Base-by-base conservation (phyloP, 2,113 vertebrate species). In the Cyprinus carpio region DNA sequence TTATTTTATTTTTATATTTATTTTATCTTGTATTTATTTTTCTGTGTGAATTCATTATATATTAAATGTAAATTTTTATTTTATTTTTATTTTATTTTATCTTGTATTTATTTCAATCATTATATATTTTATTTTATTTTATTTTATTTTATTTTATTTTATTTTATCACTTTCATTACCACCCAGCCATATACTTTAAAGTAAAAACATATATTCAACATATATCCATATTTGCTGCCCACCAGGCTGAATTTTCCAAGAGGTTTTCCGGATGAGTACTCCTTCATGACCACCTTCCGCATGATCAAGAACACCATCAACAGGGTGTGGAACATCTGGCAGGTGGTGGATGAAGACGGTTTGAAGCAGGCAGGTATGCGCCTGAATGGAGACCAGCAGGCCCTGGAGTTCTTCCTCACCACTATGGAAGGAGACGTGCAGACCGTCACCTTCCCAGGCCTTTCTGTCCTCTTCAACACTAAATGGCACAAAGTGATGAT, bases 401-500 rank as follows among this genome's bases (percentile, higher is more conserved):
- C 94, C 6, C 90, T 96, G 82, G 95, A 96, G 89, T 95, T 95
- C 90, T 95, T 95, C 91, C 93, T 96, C 62, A 95, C 92, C 86
- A 93, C 93, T 2, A 87, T 92, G 1, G 94, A 95, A 0, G 93
- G 94, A 79, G 92, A 91, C 78, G 90, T 95, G 76, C 95, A 96
- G 92, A 95, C 94, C 0, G 94, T 94, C 84, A 93, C 85, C 84
- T 96, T 95, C 87, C 93, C 92, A 0, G 95, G 94, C 27, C 91
- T 96, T 0, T 95, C 94, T 0, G 93, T 94, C 75, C 93, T 96
- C 87, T 96, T 95, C 90, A 95, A 96, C 91, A 95, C 94, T 77
- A 95, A 93, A 86, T 96, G 95, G 95, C 95, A 95, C 91, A 96
- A 96, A 89, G 94, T 96, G 88, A 95, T 96, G 95, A 92, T 96